Conservation (phyloP, 2,888 invertebrate species). For the Chironomus tentans region DNA sequence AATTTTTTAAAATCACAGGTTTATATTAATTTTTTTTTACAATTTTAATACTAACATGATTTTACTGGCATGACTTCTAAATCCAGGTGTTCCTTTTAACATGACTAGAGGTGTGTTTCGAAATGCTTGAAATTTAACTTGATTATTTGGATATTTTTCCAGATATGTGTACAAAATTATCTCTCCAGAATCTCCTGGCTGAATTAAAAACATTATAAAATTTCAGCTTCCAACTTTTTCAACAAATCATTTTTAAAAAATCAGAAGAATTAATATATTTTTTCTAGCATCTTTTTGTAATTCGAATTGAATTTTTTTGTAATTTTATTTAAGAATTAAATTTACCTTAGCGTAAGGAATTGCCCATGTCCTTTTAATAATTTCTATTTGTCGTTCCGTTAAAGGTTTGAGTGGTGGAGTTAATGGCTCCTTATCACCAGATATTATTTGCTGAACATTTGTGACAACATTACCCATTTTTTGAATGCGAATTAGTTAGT, state of each 20-base stretch:
- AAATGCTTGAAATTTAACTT: conserved; percentile 38
- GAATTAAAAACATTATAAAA: too few species aligned
- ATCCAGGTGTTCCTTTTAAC: conserved; percentile 30
- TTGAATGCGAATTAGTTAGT: neutral
- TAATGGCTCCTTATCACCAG: neutral
- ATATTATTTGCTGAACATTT: neutral
- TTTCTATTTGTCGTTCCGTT: neutral
- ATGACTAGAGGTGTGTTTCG: conserved; percentile 36
- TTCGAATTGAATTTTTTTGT: too few species aligned
- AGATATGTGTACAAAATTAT: conserved; percentile 38
- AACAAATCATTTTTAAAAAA: too few species aligned
- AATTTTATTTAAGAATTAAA: too few species aligned
- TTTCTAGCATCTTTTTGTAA: too few species aligned
- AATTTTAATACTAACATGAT: conserved; percentile 23
- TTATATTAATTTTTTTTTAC: too few species aligned
- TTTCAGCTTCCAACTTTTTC: too few species aligned
- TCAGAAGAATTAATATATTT: neutral
- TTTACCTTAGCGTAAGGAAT: neutral
- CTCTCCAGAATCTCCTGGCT: conserved; percentile 39
- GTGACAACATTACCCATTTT: neutral
- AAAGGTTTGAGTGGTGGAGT: neutral
- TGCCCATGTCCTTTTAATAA: neutral
- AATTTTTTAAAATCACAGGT: too few species aligned
- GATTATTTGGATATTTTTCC: conserved; percentile 39
- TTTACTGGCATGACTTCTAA: conserved; percentile 19